These are phyloP conservation scores for Microvelia longipes DNA, from an alignment of 1,140 invertebrate species.

Conservation along the genomic window DNA sequence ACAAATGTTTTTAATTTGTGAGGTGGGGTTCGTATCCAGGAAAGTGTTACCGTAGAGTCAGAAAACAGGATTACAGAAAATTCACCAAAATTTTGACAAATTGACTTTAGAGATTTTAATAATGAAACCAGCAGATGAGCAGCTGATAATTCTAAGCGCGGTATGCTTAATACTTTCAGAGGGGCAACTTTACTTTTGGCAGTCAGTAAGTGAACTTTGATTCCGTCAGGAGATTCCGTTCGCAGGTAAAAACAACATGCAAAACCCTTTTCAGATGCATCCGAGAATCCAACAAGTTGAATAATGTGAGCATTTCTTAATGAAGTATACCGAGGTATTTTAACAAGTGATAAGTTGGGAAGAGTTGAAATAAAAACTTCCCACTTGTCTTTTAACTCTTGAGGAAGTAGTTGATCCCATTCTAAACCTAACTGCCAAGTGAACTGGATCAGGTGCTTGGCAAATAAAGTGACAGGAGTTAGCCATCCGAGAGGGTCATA, in stretches of 20 bases:
- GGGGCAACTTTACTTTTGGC: background rate
- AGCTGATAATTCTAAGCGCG: background rate
- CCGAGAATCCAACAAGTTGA: background rate
- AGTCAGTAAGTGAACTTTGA: background rate
- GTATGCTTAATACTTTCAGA: background rate
- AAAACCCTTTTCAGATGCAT: background rate
- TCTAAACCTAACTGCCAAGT: background rate
- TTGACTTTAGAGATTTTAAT: background rate
- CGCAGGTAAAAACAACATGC: background rate
- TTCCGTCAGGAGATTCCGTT: background rate
- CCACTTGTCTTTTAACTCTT: background rate
- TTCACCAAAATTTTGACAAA: background rate
- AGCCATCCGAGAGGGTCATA: constrained; percentile 4
- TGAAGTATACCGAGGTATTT: background rate
- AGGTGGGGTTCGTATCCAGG: constrained; percentile 21
- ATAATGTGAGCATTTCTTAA: background rate
- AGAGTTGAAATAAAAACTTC: background rate
- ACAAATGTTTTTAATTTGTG: constrained; percentile 18
- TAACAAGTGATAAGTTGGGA: background rate
- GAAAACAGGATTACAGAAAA: background rate
- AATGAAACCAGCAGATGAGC: background rate
- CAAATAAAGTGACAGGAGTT: background rate
- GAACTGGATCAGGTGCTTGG: background rate
- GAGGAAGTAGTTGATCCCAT: background rate
- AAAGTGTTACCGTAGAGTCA: constrained; percentile 20